phyloP scores from a whole-genome alignment of 2,888 invertebrate genomes.

The Brachyopa scutellaris region DNA sequence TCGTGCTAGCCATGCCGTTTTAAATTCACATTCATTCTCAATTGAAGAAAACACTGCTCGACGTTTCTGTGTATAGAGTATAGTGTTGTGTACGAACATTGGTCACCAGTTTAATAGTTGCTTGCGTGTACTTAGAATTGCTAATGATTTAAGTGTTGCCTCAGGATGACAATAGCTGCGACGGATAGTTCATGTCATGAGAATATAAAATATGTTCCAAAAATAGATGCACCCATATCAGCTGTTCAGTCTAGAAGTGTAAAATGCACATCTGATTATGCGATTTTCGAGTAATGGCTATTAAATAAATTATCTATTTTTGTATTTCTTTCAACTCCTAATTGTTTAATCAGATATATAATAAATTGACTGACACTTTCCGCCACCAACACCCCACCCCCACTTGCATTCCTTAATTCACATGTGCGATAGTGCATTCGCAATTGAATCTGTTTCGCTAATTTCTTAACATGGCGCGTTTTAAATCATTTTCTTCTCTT shows the following conservation, averaged over 20 bases:
- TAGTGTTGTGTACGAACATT: no score
- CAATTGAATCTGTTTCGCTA: no score
- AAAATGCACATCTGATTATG: neutral
- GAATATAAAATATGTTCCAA: conserved; percentile 31
- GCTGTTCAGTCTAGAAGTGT: conserved; percentile 4
- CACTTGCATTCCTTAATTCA: neutral
- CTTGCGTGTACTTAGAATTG: conserved; percentile 26
- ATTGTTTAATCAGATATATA: no score
- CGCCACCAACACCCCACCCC: no score
- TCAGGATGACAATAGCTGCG: conserved; percentile 31
- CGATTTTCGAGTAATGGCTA: no score
- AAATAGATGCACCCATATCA: conserved; percentile 50
- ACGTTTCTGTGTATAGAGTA: no score
- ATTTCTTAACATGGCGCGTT: no score
- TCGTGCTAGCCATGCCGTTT: conserved; percentile 20
- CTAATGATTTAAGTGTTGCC: conserved; percentile 42
- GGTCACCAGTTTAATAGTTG: conserved; percentile 12
- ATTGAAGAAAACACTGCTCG: conserved; percentile 26
- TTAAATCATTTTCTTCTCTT: no score
- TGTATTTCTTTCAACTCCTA: no score
- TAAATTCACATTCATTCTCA: conserved; percentile 38
- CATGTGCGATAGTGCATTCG: no score
- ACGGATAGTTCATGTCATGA: conserved; percentile 14
- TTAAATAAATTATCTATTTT: no score
- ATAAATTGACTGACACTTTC: no score